Evolutionary conservation across 1,140 invertebrate species (phyloP), one percentile per base, ranked within the genome.

Genomic region (Trigoniulus corallinus): DNA sequence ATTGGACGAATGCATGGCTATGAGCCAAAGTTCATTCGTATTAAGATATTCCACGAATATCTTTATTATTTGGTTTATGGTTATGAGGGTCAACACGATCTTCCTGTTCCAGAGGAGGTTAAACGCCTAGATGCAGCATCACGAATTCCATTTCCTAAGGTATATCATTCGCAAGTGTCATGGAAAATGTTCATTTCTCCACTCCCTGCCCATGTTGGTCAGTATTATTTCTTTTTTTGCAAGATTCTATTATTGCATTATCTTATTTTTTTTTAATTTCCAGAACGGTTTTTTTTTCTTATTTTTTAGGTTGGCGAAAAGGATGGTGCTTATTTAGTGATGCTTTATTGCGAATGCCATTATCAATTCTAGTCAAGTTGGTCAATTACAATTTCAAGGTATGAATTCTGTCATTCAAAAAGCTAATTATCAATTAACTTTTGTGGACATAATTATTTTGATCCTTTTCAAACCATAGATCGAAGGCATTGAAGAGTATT

Each of bases 291-390:
- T n/a, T n/a, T n/a, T n/a, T 7, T 7, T 44, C 21, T 44, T 44
- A 18, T 44, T 24, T 25, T 58, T 45, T 54, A 64, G 69, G 72
- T 37, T 82, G 74, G 65, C 66, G 70, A 1, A 34, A 62, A n/a
- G 83, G 84, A 20, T 88, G 83, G 82, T 70, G 74, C n/a, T 68
- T 82, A 41, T 70, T 86, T 55, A 74, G 74, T 53, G 85, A 88
- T 60, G 62, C 83, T 7, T 60, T 88, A 3, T 62, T 83, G 1
- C 68, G 80, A 0, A 66, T 88, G 54, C 85, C 85, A 0, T 56
- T 88, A 0, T 77, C 74, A 0, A 58, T 88, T 12, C 82, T 86
- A 54, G 66, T 81, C 0, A 76, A 80, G 55, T 58, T 86, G 1
- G 73, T 79, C 44, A 76, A 76, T 46, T 61, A 84, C 2, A 66